phyloP scores from a whole-genome alignment of 2,888 invertebrate species.

The Eristalinus aeneus region DNA sequence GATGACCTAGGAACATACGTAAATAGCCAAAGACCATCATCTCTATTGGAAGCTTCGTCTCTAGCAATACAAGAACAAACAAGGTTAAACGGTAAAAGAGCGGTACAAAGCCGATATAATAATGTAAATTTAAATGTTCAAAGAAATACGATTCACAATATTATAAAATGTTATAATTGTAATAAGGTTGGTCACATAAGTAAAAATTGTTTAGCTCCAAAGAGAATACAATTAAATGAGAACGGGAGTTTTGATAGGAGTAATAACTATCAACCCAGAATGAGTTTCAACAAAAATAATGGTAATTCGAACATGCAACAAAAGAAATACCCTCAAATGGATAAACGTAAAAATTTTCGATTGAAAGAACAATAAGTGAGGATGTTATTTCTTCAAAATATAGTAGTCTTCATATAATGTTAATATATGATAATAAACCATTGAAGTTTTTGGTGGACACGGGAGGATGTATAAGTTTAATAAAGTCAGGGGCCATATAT shows the following conservation, averaged over 20 bases:
- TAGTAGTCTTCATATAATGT: constrained; percentile 7
- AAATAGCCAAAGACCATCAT: constrained; percentile 11
- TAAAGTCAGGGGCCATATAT: constrained; percentile 17
- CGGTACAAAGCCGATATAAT: not conserved
- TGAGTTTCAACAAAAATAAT: not conserved
- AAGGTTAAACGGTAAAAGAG: constrained; percentile 2
- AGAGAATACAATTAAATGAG: not conserved
- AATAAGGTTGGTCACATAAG: constrained; percentile 21
- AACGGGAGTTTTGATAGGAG: too few species aligned
- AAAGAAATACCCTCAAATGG: not conserved
- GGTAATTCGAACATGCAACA: too few species aligned
- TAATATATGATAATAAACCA: constrained; percentile 4
- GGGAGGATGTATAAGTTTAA: constrained; percentile 18
- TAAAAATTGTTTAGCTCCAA: not conserved
- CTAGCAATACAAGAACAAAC: constrained; percentile 28
- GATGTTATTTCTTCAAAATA: not conserved
- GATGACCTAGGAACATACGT: constrained; percentile 13
- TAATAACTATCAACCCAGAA: not conserved
- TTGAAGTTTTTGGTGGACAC: constrained; percentile 7
- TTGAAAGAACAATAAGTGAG: constrained; percentile 21
- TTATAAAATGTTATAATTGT: constrained; percentile 24
- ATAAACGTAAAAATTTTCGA: constrained; percentile 23
- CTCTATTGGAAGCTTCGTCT: constrained; percentile 19
- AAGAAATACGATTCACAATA: constrained; percentile 10
- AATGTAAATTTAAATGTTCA: not conserved